phyloP scores from a whole-genome alignment of 23 tunicate genomes.

The Halocynthia aurantium region DNA sequence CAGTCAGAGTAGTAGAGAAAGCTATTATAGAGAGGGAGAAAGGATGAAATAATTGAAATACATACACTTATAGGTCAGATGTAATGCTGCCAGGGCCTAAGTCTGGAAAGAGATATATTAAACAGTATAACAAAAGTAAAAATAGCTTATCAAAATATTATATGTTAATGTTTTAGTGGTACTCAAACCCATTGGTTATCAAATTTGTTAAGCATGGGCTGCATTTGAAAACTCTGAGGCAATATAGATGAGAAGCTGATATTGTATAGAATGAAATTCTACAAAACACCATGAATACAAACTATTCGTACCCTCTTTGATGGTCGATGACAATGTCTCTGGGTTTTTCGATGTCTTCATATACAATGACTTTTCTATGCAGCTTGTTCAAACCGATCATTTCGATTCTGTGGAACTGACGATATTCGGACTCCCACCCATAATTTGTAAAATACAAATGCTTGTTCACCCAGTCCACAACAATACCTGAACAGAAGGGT shows the following conservation, averaged over 20 bases:
- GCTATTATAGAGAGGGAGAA: constrained; percentile 9
- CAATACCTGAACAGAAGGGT: constrained; percentile 38
- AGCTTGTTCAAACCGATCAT: constrained; percentile 44
- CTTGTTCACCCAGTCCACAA: constrained; percentile 74
- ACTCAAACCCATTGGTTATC: too few relatives aligned
- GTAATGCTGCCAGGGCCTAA: not conserved
- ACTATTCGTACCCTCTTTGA: constrained; percentile 30
- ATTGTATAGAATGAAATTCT: too few relatives aligned
- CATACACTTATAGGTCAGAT: not conserved
- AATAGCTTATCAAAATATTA: too few relatives aligned
- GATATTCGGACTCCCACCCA: constrained; percentile 38
- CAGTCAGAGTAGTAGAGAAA: constrained; percentile 82
- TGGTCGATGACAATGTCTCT: constrained; percentile 62
- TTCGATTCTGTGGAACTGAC: constrained; percentile 57
- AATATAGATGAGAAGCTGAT: too few relatives aligned
- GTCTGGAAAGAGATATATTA: not conserved
- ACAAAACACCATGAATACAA: not conserved
- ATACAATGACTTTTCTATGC: constrained; percentile 48
- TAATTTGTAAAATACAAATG: constrained; percentile 81
- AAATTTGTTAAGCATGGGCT: too few relatives aligned
- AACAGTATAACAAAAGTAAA: too few relatives aligned
- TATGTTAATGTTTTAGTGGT: too few relatives aligned
- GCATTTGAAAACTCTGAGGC: too few relatives aligned
- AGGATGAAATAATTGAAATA: not conserved
- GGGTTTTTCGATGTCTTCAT: constrained; percentile 46